phyloP scores from a whole-genome alignment of 2,888 invertebrate genomes.

The Adelognathus sp. region DNA sequence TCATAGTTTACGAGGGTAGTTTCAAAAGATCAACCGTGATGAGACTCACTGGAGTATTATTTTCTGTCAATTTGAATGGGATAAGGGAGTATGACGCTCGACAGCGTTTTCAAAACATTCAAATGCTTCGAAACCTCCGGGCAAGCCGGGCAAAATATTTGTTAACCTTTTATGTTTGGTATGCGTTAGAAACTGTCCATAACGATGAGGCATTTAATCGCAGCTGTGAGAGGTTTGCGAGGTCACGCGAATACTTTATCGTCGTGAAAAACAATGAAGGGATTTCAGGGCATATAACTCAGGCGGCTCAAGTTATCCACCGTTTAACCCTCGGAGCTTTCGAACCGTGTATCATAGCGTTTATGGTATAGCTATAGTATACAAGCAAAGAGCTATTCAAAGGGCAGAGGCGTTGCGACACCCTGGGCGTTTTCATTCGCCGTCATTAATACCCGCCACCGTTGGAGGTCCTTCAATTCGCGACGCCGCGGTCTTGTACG shows the following conservation, averaged over 20 bases:
- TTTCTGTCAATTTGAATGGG: too few species aligned
- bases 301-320: not conserved
- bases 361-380: too few species aligned
- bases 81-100: too few species aligned
- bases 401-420: not conserved
- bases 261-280: constrained; percentile 15
- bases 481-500: not conserved
- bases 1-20: too few species aligned
- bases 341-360: not conserved
- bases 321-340: constrained; percentile 6
- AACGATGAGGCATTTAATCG: not conserved
- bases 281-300: constrained; percentile 24
- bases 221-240: not conserved
- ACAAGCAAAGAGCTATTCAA: constrained; percentile 28
- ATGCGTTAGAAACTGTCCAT: not conserved
- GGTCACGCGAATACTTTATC: not conserved
- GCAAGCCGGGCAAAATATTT: too few species aligned
- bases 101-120: too few species aligned
- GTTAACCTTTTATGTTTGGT: too few species aligned
- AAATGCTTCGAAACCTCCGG: too few species aligned
- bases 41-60: too few species aligned
- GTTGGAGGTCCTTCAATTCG: constrained; percentile 16
- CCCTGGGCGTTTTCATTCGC: constrained; percentile 16
- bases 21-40: too few species aligned
- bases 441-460: constrained; percentile 39